Evolutionary conservation across 2,797 vertebrate genomes (phyloP).

Genomic region (Sphenopsis melanotis): DNA sequence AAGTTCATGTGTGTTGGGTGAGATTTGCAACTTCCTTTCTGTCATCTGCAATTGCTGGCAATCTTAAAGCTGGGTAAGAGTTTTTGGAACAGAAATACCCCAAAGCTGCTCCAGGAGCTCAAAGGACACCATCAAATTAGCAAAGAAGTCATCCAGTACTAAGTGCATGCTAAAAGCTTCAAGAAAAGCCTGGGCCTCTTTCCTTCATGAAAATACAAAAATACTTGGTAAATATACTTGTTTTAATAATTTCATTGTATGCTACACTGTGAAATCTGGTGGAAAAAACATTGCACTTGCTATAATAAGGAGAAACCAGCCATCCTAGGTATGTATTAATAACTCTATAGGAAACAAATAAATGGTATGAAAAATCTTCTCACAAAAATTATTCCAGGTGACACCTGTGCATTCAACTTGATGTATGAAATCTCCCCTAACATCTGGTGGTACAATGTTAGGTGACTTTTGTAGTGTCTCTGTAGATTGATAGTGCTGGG

Average conservation of each 20-base stretch:
- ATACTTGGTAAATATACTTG: not conserved
- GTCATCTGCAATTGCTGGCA: conserved; percentile 75
- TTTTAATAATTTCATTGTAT: not conserved
- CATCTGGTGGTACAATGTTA: conserved; percentile 24
- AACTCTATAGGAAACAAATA: not conserved
- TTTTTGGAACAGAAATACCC: conserved; percentile 88
- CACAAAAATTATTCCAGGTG: conserved; percentile 44
- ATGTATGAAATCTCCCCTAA: conserved; percentile 23
- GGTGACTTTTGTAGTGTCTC: conserved; percentile 49
- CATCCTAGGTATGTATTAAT: conserved; percentile 73
- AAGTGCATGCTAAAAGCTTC: not conserved
- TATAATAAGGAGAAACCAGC: conserved; percentile 82
- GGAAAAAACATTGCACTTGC: conserved; percentile 84
- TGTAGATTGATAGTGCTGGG: conserved; percentile 38
- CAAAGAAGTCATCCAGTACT: conserved; percentile 69
- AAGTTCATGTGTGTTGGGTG: not conserved
- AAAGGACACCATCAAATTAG: conserved; percentile 81
- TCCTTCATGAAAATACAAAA: not conserved
- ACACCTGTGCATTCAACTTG: conserved; percentile 41
- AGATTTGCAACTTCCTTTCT: not conserved
- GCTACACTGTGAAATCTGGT: conserved; percentile 82
- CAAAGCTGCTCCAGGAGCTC: conserved; percentile 79
- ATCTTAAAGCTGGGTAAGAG: conserved; percentile 82
- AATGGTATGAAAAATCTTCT: not conserved
- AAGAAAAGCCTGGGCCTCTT: not conserved